A percentile compares a stretch with the other conserved stretches of the same genome.
phyloP scores from a whole-genome alignment of 2,888 invertebrate genomes.

The Pyrrhia umbra region DNA sequence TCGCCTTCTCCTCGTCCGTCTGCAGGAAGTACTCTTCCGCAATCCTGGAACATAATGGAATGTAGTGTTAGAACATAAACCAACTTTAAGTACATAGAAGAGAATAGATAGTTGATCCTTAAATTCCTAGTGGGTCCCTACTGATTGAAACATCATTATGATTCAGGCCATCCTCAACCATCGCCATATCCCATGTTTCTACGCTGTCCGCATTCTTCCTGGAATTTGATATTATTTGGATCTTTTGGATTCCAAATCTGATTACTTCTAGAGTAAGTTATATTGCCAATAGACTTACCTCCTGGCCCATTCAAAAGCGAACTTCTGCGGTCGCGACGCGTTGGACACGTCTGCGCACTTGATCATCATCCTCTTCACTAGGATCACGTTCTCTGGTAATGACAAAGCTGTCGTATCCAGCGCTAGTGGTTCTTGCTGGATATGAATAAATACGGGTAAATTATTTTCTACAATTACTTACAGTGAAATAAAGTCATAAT shows the following conservation, averaged over 20 bases:
- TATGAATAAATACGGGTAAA: background rate
- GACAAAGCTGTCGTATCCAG: constrained; percentile 87
- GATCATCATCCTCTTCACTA: constrained; percentile 98
- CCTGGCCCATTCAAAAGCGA: constrained; percentile 97
- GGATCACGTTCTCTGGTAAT: constrained; percentile 94
- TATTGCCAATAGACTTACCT: constrained; percentile 74
- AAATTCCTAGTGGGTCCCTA: too few relatives aligned
- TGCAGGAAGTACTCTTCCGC: constrained; percentile 99
- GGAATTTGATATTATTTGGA: too few relatives aligned
- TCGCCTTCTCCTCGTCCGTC: constrained; percentile 98
- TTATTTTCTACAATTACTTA: too few relatives aligned
- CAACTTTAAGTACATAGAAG: too few relatives aligned
- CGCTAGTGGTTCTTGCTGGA: constrained; percentile 82
- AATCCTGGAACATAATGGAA: constrained; percentile 90
- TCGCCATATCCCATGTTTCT: too few relatives aligned
- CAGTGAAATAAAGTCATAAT: too few relatives aligned
- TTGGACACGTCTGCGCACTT: constrained; percentile 99
- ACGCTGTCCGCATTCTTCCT: too few relatives aligned
- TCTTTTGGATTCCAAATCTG: too few relatives aligned
- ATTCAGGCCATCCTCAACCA: too few relatives aligned
- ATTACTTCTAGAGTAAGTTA: background rate
- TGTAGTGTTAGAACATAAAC: background rate
- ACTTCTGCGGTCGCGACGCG: constrained; percentile 96
- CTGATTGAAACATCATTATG: too few relatives aligned
- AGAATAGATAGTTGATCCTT: too few relatives aligned